Evolutionary conservation across 2,797 vertebrate species (phyloP).

Genomic region (Syngnathus acus): DNA sequence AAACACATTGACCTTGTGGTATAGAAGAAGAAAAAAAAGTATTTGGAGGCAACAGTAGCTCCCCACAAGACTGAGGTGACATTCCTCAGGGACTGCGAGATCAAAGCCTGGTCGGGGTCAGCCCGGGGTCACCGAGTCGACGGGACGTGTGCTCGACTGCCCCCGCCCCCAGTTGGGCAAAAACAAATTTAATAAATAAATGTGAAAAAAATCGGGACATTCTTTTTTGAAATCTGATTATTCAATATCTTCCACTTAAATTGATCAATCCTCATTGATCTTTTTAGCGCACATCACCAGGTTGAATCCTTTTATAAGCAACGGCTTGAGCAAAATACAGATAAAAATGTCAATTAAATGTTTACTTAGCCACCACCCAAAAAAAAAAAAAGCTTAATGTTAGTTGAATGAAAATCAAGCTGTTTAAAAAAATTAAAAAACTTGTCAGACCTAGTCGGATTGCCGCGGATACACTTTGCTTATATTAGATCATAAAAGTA

Average conservation of each 20-base stretch:
- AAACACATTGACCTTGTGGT: conserved; percentile 15
- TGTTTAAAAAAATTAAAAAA: not conserved
- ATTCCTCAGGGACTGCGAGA: conserved; percentile 68
- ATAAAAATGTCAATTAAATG: too few relatives aligned
- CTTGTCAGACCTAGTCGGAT: not conserved
- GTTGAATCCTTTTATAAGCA: too few relatives aligned
- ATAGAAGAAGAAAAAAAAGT: conserved; percentile 15
- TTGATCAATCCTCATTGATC: too few relatives aligned
- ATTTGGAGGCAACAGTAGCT: conserved; percentile 26
- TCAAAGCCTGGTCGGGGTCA: conserved; percentile 68
- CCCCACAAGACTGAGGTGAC: conserved; percentile 60
- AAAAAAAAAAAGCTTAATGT: too few relatives aligned
- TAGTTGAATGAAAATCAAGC: too few relatives aligned
- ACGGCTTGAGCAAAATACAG: too few relatives aligned
- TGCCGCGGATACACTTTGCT: not conserved
- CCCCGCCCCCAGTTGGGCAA: not conserved
- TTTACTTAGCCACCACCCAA: too few relatives aligned
- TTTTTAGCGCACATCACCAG: too few relatives aligned
- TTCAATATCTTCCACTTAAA: too few relatives aligned
- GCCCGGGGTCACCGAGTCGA: conserved; percentile 62
- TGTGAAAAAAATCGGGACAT: not conserved
- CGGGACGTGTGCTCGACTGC: conserved; percentile 50
- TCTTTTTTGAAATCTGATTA: not conserved
- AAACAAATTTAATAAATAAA: not conserved
- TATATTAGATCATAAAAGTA: not conserved